Percentiles rank a stretch among this genome's conserved stretches.
phyloP scores from a whole-genome alignment of 2,797 vertebrate genomes.

The Enteromius paludinosus region DNA sequence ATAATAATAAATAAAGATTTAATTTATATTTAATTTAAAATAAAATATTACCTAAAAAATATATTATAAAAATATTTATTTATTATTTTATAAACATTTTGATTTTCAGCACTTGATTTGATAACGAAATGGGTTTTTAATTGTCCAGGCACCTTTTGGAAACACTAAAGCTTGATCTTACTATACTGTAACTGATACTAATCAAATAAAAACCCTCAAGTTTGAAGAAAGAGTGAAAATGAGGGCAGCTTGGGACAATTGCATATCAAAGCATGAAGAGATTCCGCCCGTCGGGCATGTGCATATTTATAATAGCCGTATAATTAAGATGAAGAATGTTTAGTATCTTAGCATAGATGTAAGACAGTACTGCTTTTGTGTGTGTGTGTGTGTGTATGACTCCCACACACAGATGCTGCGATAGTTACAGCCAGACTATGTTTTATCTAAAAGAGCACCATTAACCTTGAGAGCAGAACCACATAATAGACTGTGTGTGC shows the following conservation, averaged over 20 bases:
- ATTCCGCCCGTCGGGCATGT: conserved; percentile 54
- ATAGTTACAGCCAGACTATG: conserved; percentile 38
- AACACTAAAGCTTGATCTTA: not conserved
- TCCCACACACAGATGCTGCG: conserved; percentile 45
- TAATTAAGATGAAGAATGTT: conserved; percentile 29
- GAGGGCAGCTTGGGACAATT: conserved; percentile 17
- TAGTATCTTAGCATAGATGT: conserved; percentile 19
- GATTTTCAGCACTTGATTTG: not conserved
- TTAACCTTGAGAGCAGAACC: conserved; percentile 51
- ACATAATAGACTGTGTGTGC: conserved; percentile 64
- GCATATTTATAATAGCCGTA: conserved; percentile 55
- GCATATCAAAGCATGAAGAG: conserved; percentile 36
- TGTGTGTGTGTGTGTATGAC: conserved; percentile 49
- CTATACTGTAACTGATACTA: conserved; percentile 1
- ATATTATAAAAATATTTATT: too few species aligned
- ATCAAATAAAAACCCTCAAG: conserved; percentile 30
- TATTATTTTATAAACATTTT: not conserved
- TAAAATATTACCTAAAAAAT: too few species aligned
- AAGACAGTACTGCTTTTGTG: conserved; percentile 16
- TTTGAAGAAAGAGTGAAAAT: conserved; percentile 52
- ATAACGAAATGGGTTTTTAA: conserved; percentile 4
- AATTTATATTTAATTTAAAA: not conserved
- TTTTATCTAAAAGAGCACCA: conserved; percentile 50
- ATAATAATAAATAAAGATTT: not conserved
- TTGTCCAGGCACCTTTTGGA: not conserved